phyloP scores from a whole-genome alignment of 1,140 invertebrate species.

The Maconellicoccus hirsutus region DNA sequence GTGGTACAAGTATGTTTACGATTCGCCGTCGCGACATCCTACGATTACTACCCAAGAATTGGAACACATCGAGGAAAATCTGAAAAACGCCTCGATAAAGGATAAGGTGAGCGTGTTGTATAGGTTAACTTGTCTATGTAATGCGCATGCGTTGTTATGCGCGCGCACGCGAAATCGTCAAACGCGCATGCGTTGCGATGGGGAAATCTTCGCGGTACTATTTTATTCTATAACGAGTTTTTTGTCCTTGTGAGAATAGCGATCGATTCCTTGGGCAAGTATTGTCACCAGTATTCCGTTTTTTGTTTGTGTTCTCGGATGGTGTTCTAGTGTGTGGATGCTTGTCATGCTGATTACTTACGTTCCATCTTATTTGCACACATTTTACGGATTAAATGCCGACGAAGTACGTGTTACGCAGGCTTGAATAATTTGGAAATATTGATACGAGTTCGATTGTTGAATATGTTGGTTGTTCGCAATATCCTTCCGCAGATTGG shows the following conservation, averaged over 20 bases:
- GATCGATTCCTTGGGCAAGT: background rate
- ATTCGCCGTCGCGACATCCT: constrained; percentile 17
- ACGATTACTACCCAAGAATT: constrained; percentile 22
- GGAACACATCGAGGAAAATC: constrained; percentile 10
- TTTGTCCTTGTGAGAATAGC: too few species aligned
- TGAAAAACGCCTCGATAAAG: background rate
- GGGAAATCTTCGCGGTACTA: too few species aligned
- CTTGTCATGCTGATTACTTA: background rate
- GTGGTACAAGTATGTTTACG: constrained; percentile 13
- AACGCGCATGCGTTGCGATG: too few species aligned
- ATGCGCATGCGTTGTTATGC: too few species aligned
- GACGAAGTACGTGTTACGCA: background rate
- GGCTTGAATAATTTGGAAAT: too few species aligned
- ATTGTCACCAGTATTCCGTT: background rate
- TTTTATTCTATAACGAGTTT: too few species aligned
- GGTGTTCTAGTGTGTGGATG: background rate
- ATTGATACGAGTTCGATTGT: too few species aligned
- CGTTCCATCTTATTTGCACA: background rate
- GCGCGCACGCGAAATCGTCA: too few species aligned
- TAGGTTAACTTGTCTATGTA: too few species aligned
- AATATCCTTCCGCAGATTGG: too few species aligned
- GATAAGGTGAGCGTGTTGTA: background rate
- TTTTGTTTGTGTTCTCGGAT: background rate
- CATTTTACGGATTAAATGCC: background rate
- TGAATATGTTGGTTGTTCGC: too few species aligned